Percentiles rank a stretch among this genome's conserved stretches.
phyloP scores from a whole-genome alignment of 2,888 invertebrate species.

The Lycaena phlaeas region DNA sequence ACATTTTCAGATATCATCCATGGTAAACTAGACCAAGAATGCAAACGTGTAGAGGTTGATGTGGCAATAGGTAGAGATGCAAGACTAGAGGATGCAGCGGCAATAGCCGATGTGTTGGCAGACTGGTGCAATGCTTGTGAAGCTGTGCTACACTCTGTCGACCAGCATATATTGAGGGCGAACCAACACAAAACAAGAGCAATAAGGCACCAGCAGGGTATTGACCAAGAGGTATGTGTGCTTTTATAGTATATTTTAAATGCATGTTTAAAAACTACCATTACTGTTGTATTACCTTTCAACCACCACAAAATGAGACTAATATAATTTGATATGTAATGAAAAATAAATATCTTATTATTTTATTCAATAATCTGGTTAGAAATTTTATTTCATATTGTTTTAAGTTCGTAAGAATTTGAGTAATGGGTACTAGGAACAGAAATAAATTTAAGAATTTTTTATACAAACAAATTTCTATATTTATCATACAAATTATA shows the following conservation, averaged over 20 bases:
- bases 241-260: conserved; percentile 80
- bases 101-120: conserved; percentile 85
- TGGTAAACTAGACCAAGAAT: conserved; percentile 96
- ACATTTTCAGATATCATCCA: conserved; percentile 87
- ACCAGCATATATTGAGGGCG: conserved; percentile 89
- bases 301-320: too few species aligned
- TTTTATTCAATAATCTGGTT: too few species aligned
- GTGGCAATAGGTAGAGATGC: conserved; percentile 96
- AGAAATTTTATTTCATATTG: too few species aligned
- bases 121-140: conserved; percentile 94
- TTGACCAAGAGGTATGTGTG: conserved; percentile 85
- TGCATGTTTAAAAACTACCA: too few species aligned
- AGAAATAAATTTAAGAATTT: too few species aligned
- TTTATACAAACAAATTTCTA: too few species aligned
- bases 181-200: conserved; percentile 88
- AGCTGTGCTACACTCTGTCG: conserved; percentile 89
- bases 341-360: too few species aligned
- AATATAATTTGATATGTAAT: too few species aligned
- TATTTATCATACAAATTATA: too few species aligned
- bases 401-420: too few species aligned
- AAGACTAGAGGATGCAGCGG: conserved; percentile 84
- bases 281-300: too few species aligned
- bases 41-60: conserved; percentile 93
- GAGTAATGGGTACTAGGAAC: too few species aligned
- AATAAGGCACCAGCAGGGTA: conserved; percentile 83